phyloP scores from a whole-genome alignment of 2,888 invertebrate genomes.

The Drosophila austrosaltans region DNA sequence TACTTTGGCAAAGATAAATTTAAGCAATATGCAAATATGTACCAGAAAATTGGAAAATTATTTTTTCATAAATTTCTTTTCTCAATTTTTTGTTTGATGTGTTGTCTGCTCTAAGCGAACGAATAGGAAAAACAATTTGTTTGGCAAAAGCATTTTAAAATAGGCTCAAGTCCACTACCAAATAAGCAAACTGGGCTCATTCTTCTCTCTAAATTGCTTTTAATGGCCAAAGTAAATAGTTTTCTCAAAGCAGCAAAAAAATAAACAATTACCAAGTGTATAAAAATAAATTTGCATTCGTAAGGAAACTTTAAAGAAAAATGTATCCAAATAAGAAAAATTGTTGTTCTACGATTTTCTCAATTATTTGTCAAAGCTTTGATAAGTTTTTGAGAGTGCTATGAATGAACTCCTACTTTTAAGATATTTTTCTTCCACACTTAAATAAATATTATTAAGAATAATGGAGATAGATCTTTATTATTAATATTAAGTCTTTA shows the following conservation, averaged over 20 bases:
- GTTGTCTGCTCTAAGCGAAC: constrained; percentile 11
- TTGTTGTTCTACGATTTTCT: no score
- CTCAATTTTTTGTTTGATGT: constrained; percentile 42
- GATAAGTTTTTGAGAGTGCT: no score
- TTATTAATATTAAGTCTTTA: no score
- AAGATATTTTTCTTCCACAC: no score
- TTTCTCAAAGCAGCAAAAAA: neutral
- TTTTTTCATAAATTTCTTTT: constrained; percentile 47
- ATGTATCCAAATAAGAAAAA: no score
- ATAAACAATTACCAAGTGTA: neutral
- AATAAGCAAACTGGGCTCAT: constrained; percentile 25
- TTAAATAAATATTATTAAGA: no score
- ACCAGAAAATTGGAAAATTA: constrained; percentile 49
- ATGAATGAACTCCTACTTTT: no score
- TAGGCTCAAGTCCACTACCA: constrained; percentile 21
- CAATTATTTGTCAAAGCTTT: no score
- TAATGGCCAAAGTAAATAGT: constrained; percentile 57
- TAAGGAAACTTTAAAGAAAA: neutral
- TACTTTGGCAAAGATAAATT: constrained; percentile 71
- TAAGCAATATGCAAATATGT: constrained; percentile 74
- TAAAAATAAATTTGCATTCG: neutral
- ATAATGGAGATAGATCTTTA: no score
- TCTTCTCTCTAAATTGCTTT: constrained; percentile 43
- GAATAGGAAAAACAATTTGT: constrained; percentile 16
- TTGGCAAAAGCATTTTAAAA: constrained; percentile 4